Conservation (phyloP, 2,797 vertebrate genomes). For the Sebastiscus tertius region DNA sequence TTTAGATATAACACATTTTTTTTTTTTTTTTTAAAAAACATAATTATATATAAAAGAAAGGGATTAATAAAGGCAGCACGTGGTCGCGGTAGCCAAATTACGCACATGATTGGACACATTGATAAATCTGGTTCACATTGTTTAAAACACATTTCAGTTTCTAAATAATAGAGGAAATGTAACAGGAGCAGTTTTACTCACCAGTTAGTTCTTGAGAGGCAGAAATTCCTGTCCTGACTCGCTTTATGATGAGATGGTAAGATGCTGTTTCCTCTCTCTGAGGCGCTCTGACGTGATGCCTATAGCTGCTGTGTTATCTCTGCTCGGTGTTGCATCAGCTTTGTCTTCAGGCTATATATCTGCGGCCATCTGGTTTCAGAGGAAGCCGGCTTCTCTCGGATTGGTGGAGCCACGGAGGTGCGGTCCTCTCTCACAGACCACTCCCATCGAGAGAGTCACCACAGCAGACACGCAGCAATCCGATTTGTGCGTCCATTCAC, state of each 20-base stretch:
- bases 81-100: background rate
- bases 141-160: background rate
- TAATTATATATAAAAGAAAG: background rate
- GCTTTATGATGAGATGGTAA: background rate
- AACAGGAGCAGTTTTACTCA: conserved; percentile 44
- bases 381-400: conserved; percentile 74
- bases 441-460: conserved; percentile 62
- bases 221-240: background rate
- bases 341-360: conserved; percentile 74
- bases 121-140: too few relatives aligned
- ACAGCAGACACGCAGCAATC: too few relatives aligned
- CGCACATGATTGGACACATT: accelerated
- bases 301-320: conserved; percentile 41
- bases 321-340: conserved; percentile 82
- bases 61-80: background rate
- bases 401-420: conserved; percentile 83
- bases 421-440: conserved; percentile 61
- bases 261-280: conserved; percentile 2
- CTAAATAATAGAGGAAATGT: background rate
- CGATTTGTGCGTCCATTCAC: background rate
- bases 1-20: background rate
- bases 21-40: accelerated
- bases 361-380: conserved; percentile 58
- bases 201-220: conserved; percentile 27
- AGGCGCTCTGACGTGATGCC: conserved; percentile 27